Base-by-base conservation (phyloP, 2,797 vertebrate genomes). In the Liparis tanakae region DNA sequence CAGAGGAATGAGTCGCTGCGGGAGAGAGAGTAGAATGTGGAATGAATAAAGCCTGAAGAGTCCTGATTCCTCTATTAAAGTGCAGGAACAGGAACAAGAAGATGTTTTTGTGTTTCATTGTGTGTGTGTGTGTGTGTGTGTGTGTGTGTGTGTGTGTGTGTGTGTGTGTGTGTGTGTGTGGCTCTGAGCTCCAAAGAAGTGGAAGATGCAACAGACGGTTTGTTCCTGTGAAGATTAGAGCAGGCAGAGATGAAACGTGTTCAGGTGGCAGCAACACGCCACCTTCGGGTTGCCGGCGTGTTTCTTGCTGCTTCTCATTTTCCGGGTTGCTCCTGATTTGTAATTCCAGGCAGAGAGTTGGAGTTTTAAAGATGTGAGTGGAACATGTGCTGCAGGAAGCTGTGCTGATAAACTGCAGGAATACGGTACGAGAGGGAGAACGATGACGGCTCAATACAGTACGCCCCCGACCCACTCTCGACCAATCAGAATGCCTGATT, bases 251-350 rank as follows among this genome's bases (percentile, higher is more conserved):
- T 53, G 10, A 44, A 22, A 14, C 7, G 25, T n/a, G 10, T 46
- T 62, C 36, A 8, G 25, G 25, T 30, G 25, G 25, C n/a, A n/a
- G n/a, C n/a, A n/a, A n/a, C n/a, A n/a, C n/a, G n/a, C n/a, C n/a
- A n/a, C n/a, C n/a, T n/a, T n/a, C n/a, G n/a, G n/a, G n/a, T n/a
- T n/a, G n/a, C n/a, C n/a, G n/a, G n/a, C n/a, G n/a, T 30, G 34
- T 33, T 22, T 22, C 15, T 48, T 71, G 22, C 34, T 12, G 34
- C 41, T 55, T 41, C 61, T 72, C 20, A 67, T 57, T 58, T 30
- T 10, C 20, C 50, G 69, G 36, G 14, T 65, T 48, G 12, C 46
- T 25, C 54, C 41, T 60, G 53, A 57, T 54, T 41, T 58, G 4
- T 54, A 17, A 39, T 63, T 5, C 56, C 17, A 13, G 51, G 51